Conservation (phyloP, 2,888 invertebrate species). For the Ochropacha duplaris region DNA sequence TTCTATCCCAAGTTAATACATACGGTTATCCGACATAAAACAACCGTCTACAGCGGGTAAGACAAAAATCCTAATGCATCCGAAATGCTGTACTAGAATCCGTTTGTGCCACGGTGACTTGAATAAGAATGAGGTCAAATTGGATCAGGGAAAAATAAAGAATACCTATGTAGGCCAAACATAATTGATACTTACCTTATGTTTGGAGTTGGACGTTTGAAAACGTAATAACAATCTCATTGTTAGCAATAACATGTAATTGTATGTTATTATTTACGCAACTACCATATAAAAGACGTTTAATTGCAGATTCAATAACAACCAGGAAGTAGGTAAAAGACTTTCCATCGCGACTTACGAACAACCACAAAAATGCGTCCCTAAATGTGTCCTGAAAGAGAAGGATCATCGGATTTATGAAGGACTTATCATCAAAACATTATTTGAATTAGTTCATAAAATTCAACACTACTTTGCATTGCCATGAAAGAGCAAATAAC, state of each 20-base stretch:
- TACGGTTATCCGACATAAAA: background rate
- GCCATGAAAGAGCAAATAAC: conserved; percentile 18
- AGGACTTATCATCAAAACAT: background rate
- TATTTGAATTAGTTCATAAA: background rate
- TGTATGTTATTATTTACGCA: background rate
- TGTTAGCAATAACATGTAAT: background rate
- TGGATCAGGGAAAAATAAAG: conserved; percentile 68
- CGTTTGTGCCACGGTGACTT: conserved; percentile 63
- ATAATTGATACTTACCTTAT: conserved; percentile 10
- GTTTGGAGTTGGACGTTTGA: background rate
- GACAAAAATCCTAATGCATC: conserved; percentile 70
- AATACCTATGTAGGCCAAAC: conserved; percentile 40
- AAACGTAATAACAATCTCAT: background rate
- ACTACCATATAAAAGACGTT: background rate
- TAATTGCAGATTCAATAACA: conserved; percentile 1
- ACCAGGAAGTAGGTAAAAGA: conserved; percentile 3
- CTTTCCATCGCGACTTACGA: background rate
- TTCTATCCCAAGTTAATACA: conserved; percentile 26
- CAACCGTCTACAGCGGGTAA: conserved; percentile 20
- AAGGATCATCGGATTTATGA: background rate
- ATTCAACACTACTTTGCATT: background rate
- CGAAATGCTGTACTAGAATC: conserved; percentile 67
- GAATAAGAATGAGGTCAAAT: conserved; percentile 78
- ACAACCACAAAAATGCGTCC: background rate
- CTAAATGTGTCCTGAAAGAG: background rate